phyloP scores from a whole-genome alignment of 1,140 invertebrate genomes.

The Drosophila nasuta region DNA sequence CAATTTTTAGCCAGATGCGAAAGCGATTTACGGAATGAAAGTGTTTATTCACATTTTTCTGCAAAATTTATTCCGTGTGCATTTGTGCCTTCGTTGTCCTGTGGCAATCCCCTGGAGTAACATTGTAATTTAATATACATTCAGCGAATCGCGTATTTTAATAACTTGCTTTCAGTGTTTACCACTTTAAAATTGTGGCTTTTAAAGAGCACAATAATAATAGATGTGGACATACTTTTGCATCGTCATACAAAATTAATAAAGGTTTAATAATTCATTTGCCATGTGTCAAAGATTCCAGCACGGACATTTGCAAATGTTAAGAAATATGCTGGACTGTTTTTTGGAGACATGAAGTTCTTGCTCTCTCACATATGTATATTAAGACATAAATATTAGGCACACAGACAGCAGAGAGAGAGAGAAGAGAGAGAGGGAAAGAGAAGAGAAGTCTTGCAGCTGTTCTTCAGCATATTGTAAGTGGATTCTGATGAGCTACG shows the following conservation, averaged over 20 bases:
- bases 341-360: slow-evolving; percentile 52
- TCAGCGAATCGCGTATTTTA: slow-evolving; percentile 56
- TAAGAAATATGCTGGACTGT: slow-evolving; percentile 65
- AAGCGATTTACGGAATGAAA: neutral
- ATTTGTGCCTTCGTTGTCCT: slow-evolving; percentile 1
- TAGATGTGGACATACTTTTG: neutral
- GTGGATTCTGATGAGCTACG: slow-evolving; percentile 58
- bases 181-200: slow-evolving; percentile 10
- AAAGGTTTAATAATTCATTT: slow-evolving; percentile 69
- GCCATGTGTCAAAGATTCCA: slow-evolving; percentile 27
- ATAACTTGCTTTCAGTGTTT: slow-evolving; percentile 42
- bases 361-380: slow-evolving; percentile 68
- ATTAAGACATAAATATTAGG: slow-evolving; percentile 79
- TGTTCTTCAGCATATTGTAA: slow-evolving; percentile 40
- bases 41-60: neutral
- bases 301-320: slow-evolving; percentile 50
- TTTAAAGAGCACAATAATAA: neutral
- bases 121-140: slow-evolving; percentile 65
- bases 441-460: neutral
- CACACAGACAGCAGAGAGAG: slow-evolving; percentile 10
- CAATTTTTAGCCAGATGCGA: neutral
- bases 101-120: slow-evolving; percentile 52
- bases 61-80: neutral
- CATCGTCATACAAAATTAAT: slow-evolving; percentile 23
- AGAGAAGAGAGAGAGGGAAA: no score